These are phyloP conservation scores for Bombus affinis DNA, from an alignment of 1,140 invertebrate species.

Conservation along the genomic window DNA sequence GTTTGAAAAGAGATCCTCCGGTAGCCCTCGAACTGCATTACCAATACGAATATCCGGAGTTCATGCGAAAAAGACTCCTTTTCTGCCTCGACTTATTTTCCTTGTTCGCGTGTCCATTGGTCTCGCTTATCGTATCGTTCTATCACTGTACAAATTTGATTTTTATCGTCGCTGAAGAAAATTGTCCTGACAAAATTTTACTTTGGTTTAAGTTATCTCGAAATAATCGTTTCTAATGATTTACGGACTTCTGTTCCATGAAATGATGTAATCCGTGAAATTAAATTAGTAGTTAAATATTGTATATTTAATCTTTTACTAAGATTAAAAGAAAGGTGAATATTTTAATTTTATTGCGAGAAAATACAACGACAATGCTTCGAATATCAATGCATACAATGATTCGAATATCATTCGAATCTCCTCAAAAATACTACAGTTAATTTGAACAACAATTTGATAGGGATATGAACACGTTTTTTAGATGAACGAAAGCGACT, in stretches of 20 bases:
- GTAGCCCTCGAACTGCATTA: neutral
- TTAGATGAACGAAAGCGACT: constrained; percentile 77
- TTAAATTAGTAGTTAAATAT: neutral
- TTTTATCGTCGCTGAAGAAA: neutral
- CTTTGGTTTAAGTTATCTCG: too few species aligned
- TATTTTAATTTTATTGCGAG: too few species aligned
- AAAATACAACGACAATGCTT: too few species aligned
- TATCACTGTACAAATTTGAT: too few species aligned
- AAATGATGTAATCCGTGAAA: neutral
- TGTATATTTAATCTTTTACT: too few species aligned
- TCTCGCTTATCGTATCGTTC: neutral
- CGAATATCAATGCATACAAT: too few species aligned
- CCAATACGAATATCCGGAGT: neutral
- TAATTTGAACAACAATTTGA: too few species aligned
- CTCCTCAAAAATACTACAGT: too few species aligned
- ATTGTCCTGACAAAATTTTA: neutral
- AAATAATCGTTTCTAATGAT: neutral
- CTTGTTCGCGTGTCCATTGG: neutral
- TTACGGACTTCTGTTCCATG: neutral
- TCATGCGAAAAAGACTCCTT: neutral
- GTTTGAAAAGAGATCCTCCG: constrained; percentile 25
- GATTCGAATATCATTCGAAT: too few species aligned
- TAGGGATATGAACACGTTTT: neutral
- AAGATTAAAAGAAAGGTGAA: too few species aligned
- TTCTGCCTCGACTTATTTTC: neutral